Base-by-base conservation (phyloP, 2,888 invertebrate genomes). In the Leistus spinibarbis region DNA sequence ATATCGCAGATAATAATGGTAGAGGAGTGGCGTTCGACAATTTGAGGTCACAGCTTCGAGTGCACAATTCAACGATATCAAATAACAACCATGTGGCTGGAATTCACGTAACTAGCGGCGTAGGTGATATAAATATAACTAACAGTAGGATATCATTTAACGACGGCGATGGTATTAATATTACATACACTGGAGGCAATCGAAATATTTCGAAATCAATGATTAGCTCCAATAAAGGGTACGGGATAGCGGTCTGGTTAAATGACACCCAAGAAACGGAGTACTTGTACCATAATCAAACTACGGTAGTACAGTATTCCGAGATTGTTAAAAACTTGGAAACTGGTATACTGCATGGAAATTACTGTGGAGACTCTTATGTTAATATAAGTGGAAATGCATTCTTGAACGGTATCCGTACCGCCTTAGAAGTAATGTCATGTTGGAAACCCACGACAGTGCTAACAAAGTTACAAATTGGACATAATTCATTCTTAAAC, bases 21-120 rank as follows among this genome's bases (percentile, higher is more conserved):
- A 91, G 97, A 83, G 99, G 99, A n/a, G 90, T 99, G 68, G 94
- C 91, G n/a, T 91, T 95, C 13, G 96, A 97, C 84, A 96, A 97
- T 84, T 88, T 98, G 72, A 90, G 98, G 81, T 96, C 96, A 16
- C 94, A 93, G 82, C 85, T 97, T n/a, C 93, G 95, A 83, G 89
- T 98, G 66, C 93, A 95, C 81, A 90, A 92, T 54, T 93, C 93
- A 10, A 91, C 93, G 0, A 90, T 98, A 67, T 93, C 94, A 0
- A 93, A 94, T 81, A 98, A 97, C 83, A 92, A 93, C 77, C 94
- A 97, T 83, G 92, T 95, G 0, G 96, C 97, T 1, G 98, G 98
- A 5, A 88, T 99, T 2, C 95, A 97, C 81, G 91, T 99, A 1
- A 89, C 93, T 0, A 93, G 91, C 80, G 99, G 99, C 1, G 97